Conservation (phyloP, 1,140 invertebrate species). For the Ceratitis capitata region DNA sequence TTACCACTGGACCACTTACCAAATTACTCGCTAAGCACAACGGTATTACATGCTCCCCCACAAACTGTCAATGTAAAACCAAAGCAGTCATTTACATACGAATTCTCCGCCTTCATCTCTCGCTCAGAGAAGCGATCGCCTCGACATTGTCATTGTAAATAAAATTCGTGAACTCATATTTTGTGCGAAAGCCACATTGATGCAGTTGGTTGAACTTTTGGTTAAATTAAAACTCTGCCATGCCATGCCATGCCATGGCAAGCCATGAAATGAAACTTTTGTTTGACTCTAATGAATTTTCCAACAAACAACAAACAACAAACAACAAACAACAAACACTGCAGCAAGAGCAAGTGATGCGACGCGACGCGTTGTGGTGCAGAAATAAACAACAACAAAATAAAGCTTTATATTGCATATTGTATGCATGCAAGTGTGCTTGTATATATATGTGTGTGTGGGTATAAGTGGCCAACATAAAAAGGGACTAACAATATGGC, state of each 20-base stretch:
- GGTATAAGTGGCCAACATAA: no score
- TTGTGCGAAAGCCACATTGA: conserved; percentile 14
- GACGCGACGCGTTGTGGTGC: no score
- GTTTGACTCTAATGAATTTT: conserved; percentile 27
- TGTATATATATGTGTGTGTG: no score
- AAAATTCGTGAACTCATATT: not conserved
- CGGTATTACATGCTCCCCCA: not conserved
- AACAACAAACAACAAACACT: not conserved
- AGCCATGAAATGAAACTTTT: not conserved
- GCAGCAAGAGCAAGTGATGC: not conserved
- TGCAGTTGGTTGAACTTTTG: conserved; percentile 30
- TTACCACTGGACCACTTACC: not conserved
- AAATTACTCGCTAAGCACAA: not conserved
- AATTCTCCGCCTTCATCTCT: not conserved
- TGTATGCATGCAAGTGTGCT: no score
- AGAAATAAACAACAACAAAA: no score
- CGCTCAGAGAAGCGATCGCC: no score
- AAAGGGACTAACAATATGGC: not conserved
- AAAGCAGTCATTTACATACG: not conserved
- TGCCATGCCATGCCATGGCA: no score
- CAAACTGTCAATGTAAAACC: not conserved
- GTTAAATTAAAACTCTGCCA: conserved; percentile 20
- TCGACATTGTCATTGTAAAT: not conserved
- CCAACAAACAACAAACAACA: not conserved
- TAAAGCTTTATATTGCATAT: no score